phyloP scores from a whole-genome alignment of 2,888 invertebrate genomes.

The Polylopha cassiicola region DNA sequence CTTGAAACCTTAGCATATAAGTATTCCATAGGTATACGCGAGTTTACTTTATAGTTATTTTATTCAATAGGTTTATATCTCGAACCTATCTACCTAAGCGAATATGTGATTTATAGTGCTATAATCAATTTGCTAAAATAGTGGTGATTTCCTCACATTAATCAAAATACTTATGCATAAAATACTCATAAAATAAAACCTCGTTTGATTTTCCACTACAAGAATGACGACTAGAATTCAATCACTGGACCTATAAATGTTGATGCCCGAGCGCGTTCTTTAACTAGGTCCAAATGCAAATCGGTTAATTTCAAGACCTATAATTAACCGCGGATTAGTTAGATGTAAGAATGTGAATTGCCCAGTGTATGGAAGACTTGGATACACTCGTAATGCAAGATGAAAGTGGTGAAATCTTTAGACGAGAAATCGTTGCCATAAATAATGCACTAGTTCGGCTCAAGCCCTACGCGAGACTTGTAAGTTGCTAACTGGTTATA shows the following conservation, averaged over 20 bases:
- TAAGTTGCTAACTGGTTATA: constrained; percentile 14
- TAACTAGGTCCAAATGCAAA: constrained; percentile 11
- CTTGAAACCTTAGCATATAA: too few species aligned
- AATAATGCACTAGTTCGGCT: constrained; percentile 71
- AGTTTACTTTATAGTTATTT: too few species aligned
- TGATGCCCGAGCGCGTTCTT: constrained; percentile 6
- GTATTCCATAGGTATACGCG: too few species aligned
- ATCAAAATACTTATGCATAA: too few species aligned
- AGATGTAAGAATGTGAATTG: constrained; percentile 32
- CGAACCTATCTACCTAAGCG: too few species aligned
- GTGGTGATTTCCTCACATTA: too few species aligned
- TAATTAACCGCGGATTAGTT: constrained; percentile 17
- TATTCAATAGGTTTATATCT: too few species aligned
- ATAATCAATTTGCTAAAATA: too few species aligned
- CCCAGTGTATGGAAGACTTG: constrained; percentile 41
- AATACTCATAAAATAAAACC: too few species aligned
- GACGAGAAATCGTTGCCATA: constrained; percentile 69
- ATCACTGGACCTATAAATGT: constrained; percentile 2
- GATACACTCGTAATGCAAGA: constrained; percentile 56
- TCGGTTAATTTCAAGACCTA: constrained; percentile 6
- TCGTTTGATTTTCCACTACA: constrained; percentile 3
- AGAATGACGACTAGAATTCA: neutral
- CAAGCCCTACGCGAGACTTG: constrained; percentile 58
- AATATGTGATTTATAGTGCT: too few species aligned
- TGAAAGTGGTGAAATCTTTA: constrained; percentile 74